Evolutionary conservation across 2,797 vertebrate species (phyloP).

Genomic region (Enteromius afrohamiltoni): DNA sequence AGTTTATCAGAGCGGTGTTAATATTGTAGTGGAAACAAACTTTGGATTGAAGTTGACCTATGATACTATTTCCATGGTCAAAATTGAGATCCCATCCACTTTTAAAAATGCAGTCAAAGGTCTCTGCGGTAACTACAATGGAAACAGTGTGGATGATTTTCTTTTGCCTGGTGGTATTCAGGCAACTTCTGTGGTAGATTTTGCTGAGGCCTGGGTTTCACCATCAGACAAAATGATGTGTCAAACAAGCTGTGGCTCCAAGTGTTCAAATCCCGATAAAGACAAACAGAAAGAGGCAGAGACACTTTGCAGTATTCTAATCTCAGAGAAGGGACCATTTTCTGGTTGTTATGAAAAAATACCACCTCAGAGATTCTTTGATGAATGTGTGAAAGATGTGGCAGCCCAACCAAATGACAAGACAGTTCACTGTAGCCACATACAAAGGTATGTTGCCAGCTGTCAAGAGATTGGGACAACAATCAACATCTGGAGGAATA

Average conservation of each 20-base stretch:
- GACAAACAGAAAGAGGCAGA: rapidly evolving
- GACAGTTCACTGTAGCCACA: constrained; percentile 62
- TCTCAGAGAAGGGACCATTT: constrained; percentile 65
- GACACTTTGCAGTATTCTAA: constrained; percentile 68
- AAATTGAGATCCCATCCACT: constrained; percentile 64
- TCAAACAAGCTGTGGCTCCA: constrained; percentile 52
- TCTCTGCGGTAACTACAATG: constrained; percentile 76
- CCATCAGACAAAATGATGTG: constrained; percentile 41
- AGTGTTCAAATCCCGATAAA: constrained; percentile 52
- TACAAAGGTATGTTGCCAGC: constrained; percentile 67
- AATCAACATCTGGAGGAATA: constrained; percentile 63
- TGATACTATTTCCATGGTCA: constrained; percentile 66
- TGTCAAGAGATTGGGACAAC: constrained; percentile 65
- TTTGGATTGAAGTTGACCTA: constrained; percentile 74
- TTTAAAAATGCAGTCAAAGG: constrained; percentile 68
- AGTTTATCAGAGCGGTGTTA: constrained; percentile 68
- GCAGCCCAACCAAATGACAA: neutral
- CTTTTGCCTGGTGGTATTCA: constrained; percentile 53
- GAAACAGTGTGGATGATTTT: constrained; percentile 70
- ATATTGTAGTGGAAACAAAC: constrained; percentile 66
- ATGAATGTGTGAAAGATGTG: constrained; percentile 68
- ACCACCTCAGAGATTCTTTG: constrained; percentile 62
- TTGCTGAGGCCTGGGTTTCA: constrained; percentile 70
- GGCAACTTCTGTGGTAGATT: constrained; percentile 49
- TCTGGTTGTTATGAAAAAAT: constrained; percentile 60